Conservation (phyloP, 2,113 vertebrate species). For the Hystrix brachyura region DNA sequence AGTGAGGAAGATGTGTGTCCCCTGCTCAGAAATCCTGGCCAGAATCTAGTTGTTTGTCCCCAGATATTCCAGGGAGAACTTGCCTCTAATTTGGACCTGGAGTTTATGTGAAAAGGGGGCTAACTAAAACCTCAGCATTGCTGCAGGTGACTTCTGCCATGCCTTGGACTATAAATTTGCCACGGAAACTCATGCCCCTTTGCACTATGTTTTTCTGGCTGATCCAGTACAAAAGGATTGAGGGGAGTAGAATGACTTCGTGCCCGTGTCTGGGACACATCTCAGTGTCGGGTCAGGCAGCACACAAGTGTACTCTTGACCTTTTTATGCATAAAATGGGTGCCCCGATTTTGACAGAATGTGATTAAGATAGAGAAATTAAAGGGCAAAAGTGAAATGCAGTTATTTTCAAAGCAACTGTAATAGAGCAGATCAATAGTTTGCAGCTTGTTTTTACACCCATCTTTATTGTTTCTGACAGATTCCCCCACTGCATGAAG, state of each 20-base stretch:
- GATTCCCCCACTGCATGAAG: conserved; percentile 55
- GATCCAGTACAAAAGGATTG: conserved; percentile 7
- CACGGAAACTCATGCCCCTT: background rate
- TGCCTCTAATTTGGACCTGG: background rate
- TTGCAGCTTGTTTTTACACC: conserved; percentile 60
- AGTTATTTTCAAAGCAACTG: conserved; percentile 72
- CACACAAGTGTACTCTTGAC: conserved; percentile 43
- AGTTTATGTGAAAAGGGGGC: background rate
- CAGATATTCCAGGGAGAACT: background rate
- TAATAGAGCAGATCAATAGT: conserved; percentile 71
- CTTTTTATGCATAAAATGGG: conserved; percentile 44
- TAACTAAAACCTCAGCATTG: background rate
- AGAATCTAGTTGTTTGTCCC: background rate
- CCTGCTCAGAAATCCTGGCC: background rate
- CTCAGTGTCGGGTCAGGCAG: background rate
- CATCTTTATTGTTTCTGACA: conserved; percentile 66
- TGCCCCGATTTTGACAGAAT: conserved; percentile 51
- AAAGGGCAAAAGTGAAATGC: conserved; percentile 76
- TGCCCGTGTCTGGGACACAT: background rate
- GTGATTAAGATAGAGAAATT: conserved; percentile 80
- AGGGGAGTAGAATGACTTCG: background rate
- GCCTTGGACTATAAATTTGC: background rate
- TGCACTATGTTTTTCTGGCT: conserved; percentile 27
- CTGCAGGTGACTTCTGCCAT: background rate
- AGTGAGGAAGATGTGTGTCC: background rate